Conservation (phyloP, 2,113 vertebrate genomes). For the Salvator merianae region DNA sequence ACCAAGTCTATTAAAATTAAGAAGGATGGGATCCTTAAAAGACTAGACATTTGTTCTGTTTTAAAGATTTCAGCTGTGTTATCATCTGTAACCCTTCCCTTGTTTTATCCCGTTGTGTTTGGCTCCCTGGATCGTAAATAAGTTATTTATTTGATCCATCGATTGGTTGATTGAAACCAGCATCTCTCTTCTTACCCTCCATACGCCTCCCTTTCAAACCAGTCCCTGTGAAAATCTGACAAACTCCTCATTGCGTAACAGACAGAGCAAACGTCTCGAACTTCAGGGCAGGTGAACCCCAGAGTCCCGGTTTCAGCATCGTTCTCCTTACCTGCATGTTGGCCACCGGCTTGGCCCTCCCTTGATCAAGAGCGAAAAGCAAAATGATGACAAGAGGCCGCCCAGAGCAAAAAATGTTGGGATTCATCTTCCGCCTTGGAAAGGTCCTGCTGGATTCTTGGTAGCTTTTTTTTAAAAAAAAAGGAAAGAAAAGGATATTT, state of each 20-base stretch:
- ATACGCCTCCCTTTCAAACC: background rate
- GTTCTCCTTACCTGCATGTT: conserved; percentile 66
- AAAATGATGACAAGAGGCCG: conserved; percentile 63
- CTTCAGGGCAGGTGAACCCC: background rate
- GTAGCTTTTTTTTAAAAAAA: too few relatives aligned
- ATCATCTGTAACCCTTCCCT: too few relatives aligned
- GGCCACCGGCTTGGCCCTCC: conserved; percentile 51
- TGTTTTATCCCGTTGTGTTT: too few relatives aligned
- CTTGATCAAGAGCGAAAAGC: conserved; percentile 44
- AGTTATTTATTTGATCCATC: too few relatives aligned
- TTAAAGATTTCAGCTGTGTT: too few relatives aligned
- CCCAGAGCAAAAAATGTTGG: conserved; percentile 36
- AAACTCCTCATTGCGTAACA: background rate
- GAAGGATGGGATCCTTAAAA: too few relatives aligned
- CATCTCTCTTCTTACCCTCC: too few relatives aligned
- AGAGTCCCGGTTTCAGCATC: background rate
- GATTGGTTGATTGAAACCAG: too few relatives aligned
- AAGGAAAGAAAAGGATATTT: too few relatives aligned
- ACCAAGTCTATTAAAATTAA: too few relatives aligned
- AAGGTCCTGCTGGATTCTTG: background rate
- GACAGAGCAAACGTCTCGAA: background rate
- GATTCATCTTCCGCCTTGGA: conserved; percentile 51
- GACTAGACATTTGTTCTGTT: too few relatives aligned
- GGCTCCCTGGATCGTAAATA: too few relatives aligned
- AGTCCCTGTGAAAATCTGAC: background rate